phyloP scores from a whole-genome alignment of 2,888 invertebrate species.

The Leptopilina syphax region DNA sequence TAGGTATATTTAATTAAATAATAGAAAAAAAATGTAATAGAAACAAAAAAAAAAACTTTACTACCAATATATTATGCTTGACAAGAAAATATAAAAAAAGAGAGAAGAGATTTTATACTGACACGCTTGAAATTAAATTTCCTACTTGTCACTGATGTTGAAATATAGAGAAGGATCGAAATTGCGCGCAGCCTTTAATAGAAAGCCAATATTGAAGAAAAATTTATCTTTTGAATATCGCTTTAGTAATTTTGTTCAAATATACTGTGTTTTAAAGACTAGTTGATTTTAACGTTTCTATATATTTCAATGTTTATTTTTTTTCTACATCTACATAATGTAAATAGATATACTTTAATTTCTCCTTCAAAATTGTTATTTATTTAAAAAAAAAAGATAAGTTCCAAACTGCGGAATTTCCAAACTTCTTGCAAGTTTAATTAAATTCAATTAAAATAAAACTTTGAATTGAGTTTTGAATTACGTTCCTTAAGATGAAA shows the following conservation, averaged over 20 bases:
- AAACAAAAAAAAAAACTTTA: no score
- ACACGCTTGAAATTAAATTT: conserved; percentile 26
- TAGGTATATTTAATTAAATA: no score
- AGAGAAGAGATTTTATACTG: not conserved
- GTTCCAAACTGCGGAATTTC: not conserved
- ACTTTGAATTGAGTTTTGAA: conserved; percentile 7
- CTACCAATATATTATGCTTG: not conserved
- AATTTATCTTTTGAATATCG: conserved; percentile 20
- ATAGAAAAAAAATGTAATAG: no score
- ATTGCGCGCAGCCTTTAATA: conserved; percentile 20
- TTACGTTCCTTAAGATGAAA: not conserved
- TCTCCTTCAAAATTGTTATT: not conserved
- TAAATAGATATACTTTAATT: not conserved
- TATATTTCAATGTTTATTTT: not conserved
- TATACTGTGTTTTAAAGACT: not conserved
- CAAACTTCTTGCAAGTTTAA: not conserved
- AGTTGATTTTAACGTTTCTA: not conserved
- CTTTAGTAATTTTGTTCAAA: not conserved
- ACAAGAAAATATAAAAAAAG: not conserved
- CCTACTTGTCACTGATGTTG: conserved; percentile 30
- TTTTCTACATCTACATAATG: not conserved
- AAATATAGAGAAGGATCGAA: conserved; percentile 14
- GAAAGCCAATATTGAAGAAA: not conserved
- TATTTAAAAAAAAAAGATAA: not conserved
- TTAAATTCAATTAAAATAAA: conserved; percentile 13